phyloP scores from a whole-genome alignment of 2,797 vertebrate species.

The Rhynchotus rufescens region DNA sequence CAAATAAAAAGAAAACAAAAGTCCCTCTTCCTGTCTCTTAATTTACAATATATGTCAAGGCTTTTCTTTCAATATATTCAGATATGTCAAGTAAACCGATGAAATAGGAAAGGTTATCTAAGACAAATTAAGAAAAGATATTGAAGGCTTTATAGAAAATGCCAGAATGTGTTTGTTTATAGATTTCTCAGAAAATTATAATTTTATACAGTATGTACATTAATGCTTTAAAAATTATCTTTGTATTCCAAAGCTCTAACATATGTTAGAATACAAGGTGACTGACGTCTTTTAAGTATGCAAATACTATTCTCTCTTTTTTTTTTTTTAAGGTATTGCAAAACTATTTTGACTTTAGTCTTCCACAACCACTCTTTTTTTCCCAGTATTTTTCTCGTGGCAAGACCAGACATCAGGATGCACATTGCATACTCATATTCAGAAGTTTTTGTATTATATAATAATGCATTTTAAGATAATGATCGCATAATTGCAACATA shows the following conservation, averaged over 20 bases:
- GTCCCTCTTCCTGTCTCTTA: neutral
- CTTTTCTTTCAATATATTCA: neutral
- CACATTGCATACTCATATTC: neutral
- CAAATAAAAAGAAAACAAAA: neutral
- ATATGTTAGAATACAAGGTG: neutral
- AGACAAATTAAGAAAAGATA: slow-evolving; percentile 4
- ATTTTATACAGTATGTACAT: neutral
- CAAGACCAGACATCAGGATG: neutral
- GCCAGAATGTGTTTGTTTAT: slow-evolving; percentile 29
- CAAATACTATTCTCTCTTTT: neutral
- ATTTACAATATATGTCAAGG: neutral
- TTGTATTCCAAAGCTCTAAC: neutral
- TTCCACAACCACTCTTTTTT: neutral
- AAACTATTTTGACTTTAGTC: neutral
- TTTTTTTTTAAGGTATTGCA: neutral
- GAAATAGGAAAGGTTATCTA: neutral
- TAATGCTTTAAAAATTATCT: neutral
- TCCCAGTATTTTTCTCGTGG: neutral
- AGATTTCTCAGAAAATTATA: neutral
- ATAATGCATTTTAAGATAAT: neutral
- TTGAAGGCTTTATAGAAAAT: slow-evolving; percentile 27
- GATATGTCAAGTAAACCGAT: neutral
- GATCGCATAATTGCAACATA: neutral
- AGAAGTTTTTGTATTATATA: neutral
- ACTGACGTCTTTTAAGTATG: neutral